A percentile compares a stretch with the other conserved stretches of the same genome.
phyloP scores from a whole-genome alignment of 2,113 vertebrate species.

The Felis catus region DNA sequence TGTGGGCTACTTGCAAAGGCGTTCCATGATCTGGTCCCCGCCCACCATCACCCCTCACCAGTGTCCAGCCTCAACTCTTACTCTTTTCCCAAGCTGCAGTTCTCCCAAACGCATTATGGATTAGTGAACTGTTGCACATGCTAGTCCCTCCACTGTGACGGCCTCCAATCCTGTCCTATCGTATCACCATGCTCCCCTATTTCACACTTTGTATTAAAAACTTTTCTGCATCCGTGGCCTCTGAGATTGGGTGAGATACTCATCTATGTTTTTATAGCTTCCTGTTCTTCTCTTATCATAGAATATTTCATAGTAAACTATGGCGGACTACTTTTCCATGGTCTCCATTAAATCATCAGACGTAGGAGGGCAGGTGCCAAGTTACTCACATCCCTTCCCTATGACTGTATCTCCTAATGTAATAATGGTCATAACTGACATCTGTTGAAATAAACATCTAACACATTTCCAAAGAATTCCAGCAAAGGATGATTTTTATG shows the following conservation, averaged over 20 bases:
- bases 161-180: neutral
- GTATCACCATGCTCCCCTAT: too few relatives aligned
- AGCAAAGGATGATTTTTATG: neutral
- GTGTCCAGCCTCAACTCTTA: neutral
- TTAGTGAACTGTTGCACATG: too few relatives aligned
- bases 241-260: neutral
- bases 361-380: neutral
- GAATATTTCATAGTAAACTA: neutral
- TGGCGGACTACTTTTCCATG: neutral
- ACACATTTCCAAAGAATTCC: neutral
- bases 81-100: neutral
- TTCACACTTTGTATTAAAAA: neutral
- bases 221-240: neutral
- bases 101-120: neutral
- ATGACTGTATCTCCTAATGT: neutral
- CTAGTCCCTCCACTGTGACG: neutral
- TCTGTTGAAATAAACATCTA: neutral
- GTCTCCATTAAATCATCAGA: neutral
- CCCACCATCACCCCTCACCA: too few relatives aligned
- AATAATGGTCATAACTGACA: neutral
- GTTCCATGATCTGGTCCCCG: neutral
- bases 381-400: neutral
- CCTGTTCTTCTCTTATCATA: neutral
- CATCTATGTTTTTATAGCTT: neutral
- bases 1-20: neutral